Evolutionary conservation across 2,888 invertebrate species (phyloP).

Genomic region (Buathra laborator): DNA sequence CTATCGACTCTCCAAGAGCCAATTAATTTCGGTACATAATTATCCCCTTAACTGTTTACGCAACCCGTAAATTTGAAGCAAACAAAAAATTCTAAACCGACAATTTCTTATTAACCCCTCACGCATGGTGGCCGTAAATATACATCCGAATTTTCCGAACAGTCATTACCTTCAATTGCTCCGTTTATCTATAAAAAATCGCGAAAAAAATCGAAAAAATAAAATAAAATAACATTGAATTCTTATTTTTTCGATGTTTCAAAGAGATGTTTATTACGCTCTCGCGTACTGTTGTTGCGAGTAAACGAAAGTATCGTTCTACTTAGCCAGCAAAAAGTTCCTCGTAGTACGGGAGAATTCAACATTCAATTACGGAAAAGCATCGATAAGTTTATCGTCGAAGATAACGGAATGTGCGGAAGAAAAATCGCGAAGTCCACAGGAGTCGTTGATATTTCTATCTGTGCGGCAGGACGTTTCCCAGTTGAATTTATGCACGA

Average conservation of each 20-base stretch:
- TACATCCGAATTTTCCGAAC: no score
- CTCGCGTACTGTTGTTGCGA: no score
- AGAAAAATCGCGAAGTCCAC: not conserved
- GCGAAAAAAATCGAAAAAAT: no score
- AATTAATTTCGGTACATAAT: slow-evolving; percentile 39
- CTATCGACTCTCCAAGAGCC: slow-evolving; percentile 39
- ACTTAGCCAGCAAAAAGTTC: no score
- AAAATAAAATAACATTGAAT: no score
- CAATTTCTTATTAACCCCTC: not conserved
- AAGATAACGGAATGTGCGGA: not conserved
- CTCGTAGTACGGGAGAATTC: not conserved
- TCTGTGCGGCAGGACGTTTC: not conserved
- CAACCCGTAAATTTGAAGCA: not conserved
- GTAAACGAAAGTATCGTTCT: no score
- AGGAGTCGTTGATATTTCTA: not conserved
- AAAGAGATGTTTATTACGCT: no score
- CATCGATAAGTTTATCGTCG: slow-evolving; percentile 1
- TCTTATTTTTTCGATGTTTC: no score
- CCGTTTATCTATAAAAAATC: no score
- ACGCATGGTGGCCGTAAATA: no score
- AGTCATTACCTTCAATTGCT: no score
- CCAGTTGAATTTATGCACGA: no score
- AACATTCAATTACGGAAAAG: not conserved
- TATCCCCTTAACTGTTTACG: slow-evolving; percentile 10
- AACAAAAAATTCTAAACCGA: not conserved